A percentile compares a stretch with the other conserved stretches of the same genome.
Evolutionary conservation across 2,888 invertebrate genomes (phyloP).

Genomic region (Polietes domitor): DNA sequence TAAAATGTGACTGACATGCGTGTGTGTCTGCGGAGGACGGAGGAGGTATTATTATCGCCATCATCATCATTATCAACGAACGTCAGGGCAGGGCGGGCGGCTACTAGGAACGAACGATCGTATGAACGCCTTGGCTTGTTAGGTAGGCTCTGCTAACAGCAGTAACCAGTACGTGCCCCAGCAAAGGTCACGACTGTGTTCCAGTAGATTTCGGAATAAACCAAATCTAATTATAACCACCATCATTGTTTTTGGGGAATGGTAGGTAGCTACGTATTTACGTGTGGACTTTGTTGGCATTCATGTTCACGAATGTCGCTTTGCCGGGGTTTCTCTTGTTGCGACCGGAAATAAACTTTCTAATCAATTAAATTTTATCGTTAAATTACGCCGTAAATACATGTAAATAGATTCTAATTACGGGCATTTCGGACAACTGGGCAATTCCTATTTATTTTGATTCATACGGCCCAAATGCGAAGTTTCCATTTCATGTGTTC

Average conservation of each 20-base stretch:
- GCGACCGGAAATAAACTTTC: constrained; percentile 70
- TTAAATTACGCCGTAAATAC: constrained; percentile 72
- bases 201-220: constrained; percentile 54
- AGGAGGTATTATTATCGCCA: constrained; percentile 40
- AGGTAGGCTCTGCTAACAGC: not conserved
- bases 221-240: constrained; percentile 54
- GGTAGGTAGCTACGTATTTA: constrained; percentile 67
- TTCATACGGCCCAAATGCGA: constrained; percentile 23
- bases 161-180: constrained; percentile 46
- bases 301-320: constrained; percentile 29
- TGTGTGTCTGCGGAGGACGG: constrained; percentile 22
- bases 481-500: constrained; percentile 6
- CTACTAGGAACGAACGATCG: constrained; percentile 12
- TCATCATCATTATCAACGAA: constrained; percentile 28
- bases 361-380: constrained; percentile 75
- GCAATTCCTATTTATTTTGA: constrained; percentile 39
- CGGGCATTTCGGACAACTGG: constrained; percentile 12
- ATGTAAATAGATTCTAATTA: constrained; percentile 71
- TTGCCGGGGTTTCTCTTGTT: not conserved
- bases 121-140: constrained; percentile 38
- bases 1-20: constrained; percentile 71
- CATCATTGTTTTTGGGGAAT: constrained; percentile 70
- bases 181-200: constrained; percentile 54
- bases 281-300: not conserved
- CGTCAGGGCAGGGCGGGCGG: not conserved